Evolutionary conservation across 2,797 vertebrate genomes (phyloP).

Genomic region (Masticophis lateralis): DNA sequence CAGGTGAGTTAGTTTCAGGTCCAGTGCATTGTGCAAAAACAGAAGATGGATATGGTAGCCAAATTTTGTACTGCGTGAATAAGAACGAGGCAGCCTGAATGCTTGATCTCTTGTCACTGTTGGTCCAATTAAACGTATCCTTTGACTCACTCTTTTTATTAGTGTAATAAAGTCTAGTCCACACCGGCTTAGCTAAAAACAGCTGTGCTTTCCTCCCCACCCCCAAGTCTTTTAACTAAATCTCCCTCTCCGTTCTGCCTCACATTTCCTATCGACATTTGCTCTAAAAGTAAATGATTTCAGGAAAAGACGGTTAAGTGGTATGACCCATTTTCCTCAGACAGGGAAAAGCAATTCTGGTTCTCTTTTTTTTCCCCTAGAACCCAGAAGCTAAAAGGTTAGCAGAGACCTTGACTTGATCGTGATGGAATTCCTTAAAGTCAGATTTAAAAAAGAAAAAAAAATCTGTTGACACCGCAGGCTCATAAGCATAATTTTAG

Average conservation of each 20-base stretch:
- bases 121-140: neutral
- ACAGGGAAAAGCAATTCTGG: conserved; percentile 62
- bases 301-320: conserved; percentile 57
- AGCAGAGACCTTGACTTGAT: conserved; percentile 51
- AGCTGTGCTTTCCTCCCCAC: neutral
- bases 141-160: neutral
- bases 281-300: conserved; percentile 52
- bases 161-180: neutral
- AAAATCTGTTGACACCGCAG: conserved; percentile 57
- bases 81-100: neutral
- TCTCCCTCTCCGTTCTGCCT: neutral
- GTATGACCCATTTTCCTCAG: conserved; percentile 63
- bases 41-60: neutral
- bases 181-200: neutral
- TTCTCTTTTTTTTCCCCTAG: conserved; percentile 49
- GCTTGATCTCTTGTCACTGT: neutral
- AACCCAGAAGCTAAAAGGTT: conserved; percentile 56
- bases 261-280: neutral
- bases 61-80: neutral
- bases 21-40: neutral
- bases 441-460: neutral
- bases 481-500: conserved; percentile 38
- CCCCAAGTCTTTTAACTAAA: neutral
- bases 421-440: conserved; percentile 17
- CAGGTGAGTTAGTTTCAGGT: neutral